phyloP scores from a whole-genome alignment of 2,797 vertebrate species.

The Epinephelus awoara region DNA sequence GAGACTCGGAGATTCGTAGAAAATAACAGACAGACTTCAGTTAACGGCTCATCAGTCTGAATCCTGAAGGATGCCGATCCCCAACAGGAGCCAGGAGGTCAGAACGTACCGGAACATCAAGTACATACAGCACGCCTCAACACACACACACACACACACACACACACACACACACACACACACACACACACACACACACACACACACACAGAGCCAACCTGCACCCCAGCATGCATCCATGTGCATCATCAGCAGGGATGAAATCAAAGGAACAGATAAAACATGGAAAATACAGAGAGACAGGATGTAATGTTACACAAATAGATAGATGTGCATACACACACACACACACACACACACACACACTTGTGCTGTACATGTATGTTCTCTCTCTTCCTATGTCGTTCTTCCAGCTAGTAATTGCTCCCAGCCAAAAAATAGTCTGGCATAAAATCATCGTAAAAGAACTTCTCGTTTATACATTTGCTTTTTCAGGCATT shows the following conservation, averaged over 20 bases:
- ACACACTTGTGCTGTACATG: neutral
- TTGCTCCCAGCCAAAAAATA: no score
- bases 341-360: neutral
- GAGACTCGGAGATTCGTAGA: neutral
- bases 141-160: conserved; percentile 28
- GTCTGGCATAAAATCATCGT: neutral
- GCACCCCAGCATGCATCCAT: neutral
- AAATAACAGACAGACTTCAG: conserved; percentile 22
- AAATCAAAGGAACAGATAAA: conserved; percentile 29
- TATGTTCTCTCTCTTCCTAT: neutral
- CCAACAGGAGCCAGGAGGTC: conserved; percentile 42
- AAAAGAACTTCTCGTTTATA: neutral
- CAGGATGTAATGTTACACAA: conserved; percentile 4
- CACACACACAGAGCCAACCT: conserved; percentile 10
- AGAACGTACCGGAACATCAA: conserved; percentile 49
- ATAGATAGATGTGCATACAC: conserved; percentile 7
- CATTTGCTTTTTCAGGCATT: neutral
- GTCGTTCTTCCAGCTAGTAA: neutral
- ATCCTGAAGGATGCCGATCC: conserved; percentile 42
- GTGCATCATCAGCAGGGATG: conserved; percentile 29
- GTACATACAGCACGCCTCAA: conserved; percentile 32
- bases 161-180: conserved; percentile 21
- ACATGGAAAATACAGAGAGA: conserved; percentile 25
- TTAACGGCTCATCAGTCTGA: conserved; percentile 32
- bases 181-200: conserved; percentile 24